Evolutionary conservation across 2,113 vertebrate genomes (phyloP), one percentile per base, ranked within the genome.

Genomic region (Osmerus mordax): DNA sequence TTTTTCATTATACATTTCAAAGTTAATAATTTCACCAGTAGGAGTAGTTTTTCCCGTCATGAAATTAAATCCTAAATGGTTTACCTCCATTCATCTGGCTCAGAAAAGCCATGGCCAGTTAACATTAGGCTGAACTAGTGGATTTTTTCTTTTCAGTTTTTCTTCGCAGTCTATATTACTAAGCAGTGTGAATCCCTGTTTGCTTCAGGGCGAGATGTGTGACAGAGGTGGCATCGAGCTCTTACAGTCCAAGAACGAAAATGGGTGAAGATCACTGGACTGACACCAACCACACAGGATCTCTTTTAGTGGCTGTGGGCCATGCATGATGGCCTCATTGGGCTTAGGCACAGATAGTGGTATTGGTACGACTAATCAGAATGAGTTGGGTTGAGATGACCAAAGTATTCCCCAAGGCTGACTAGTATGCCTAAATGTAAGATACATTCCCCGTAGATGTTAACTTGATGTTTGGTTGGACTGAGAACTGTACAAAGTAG

Each of bases 101-200:
- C 67, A 66, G 67, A 78, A 65, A 84, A 67, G 51, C 36, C 76
- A 75, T 79, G 84, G 72, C 74, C 71, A 85, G 73, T 89, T 91
- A 95, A 94, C 77, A 89, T 91, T 93, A 94, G 94, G 93, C 88
- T 95, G 93, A 93, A 94, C 92, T 94, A 89, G 92, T 94, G 89
- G 92, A 92, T 93, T 95, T 84, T 63, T 75, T 79, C 77, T 69
- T 62, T 67, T 67, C 89, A 56, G 75, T 84, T 78, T 89, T 83
- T 79, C 81, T 94, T 97, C 95, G 95, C 94, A 97, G 89, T 95
- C 95, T 93, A 95, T 95, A 92, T 96, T 96, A 99, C 97, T 99
- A 99, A 99, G 97, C 96, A 96, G 95, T 99, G 96, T 99, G 94
- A 99, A 98, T 99, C 96, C 97, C 97, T 99, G 96, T 99, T 96